phyloP scores from a whole-genome alignment of 2,113 vertebrate genomes.

The Verasper variegatus region DNA sequence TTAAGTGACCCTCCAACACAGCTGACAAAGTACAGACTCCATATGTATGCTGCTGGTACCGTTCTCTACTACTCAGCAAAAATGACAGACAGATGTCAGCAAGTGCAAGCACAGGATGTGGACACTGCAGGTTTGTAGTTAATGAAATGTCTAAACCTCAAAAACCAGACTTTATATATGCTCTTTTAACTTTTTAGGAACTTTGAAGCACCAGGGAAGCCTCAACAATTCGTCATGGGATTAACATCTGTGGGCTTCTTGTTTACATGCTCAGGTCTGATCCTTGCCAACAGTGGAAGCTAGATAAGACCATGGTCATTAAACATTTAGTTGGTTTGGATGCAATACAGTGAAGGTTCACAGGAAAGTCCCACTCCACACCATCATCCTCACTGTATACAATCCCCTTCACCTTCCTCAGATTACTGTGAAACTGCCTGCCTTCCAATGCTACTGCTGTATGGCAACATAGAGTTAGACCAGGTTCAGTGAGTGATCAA shows the following conservation, averaged over 20 bases:
- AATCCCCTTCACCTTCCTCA: background rate
- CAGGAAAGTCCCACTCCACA: background rate
- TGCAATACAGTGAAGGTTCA: background rate
- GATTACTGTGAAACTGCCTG: too few relatives aligned
- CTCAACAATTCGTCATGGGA: background rate
- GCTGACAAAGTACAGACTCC: background rate
- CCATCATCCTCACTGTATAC: background rate
- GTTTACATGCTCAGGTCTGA: background rate
- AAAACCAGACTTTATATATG: background rate
- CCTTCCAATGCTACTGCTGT: background rate
- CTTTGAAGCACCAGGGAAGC: background rate
- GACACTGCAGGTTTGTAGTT: background rate
- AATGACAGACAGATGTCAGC: background rate
- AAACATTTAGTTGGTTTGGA: background rate
- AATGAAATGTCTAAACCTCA: background rate
- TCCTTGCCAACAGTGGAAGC: background rate
- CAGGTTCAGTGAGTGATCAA: background rate
- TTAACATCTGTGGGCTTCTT: background rate
- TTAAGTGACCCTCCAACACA: background rate
- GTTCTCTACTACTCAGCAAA: background rate
- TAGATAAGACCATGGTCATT: background rate
- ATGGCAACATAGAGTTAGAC: background rate
- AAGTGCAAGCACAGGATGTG: background rate
- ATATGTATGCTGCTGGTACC: background rate
- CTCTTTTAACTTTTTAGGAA: background rate